These are phyloP conservation scores for Agriopis aurantiaria DNA, from an alignment of 2,888 invertebrate species.

Conservation along the genomic window DNA sequence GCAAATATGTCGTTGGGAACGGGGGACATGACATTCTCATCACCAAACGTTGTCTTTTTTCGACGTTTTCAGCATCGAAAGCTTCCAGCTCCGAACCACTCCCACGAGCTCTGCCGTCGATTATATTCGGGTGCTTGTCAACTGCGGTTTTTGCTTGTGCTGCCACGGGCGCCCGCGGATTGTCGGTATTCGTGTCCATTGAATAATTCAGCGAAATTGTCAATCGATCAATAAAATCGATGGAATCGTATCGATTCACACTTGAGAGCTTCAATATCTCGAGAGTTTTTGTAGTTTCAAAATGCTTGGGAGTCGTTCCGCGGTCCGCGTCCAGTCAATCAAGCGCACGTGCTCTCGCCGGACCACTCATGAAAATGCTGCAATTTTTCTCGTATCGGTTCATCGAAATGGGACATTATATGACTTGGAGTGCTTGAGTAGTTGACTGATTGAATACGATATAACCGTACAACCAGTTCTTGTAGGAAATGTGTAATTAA, in stretches of 20 bases:
- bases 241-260: constrained; percentile 83
- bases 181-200: constrained; percentile 81
- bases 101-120: constrained; percentile 72
- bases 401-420: constrained; percentile 65
- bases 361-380: constrained; percentile 67
- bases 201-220: constrained; percentile 83
- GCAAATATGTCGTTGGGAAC: constrained; percentile 85
- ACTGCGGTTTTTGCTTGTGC: constrained; percentile 68
- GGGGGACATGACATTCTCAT: constrained; percentile 86
- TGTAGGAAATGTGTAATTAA: constrained; percentile 62
- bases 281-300: constrained; percentile 77
- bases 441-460: constrained; percentile 51
- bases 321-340: constrained; percentile 76
- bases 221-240: constrained; percentile 82
- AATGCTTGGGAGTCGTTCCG: constrained; percentile 81
- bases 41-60: constrained; percentile 81
- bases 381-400: constrained; percentile 65
- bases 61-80: constrained; percentile 65
- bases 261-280: constrained; percentile 78
- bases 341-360: constrained; percentile 67
- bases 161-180: constrained; percentile 76
- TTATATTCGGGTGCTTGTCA: constrained; percentile 69
- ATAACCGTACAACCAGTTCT: constrained; percentile 64
- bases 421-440: constrained; percentile 44
- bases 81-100: constrained; percentile 68